Conservation (phyloP, 2,797 vertebrate species). For the Muscicapa comitata region DNA sequence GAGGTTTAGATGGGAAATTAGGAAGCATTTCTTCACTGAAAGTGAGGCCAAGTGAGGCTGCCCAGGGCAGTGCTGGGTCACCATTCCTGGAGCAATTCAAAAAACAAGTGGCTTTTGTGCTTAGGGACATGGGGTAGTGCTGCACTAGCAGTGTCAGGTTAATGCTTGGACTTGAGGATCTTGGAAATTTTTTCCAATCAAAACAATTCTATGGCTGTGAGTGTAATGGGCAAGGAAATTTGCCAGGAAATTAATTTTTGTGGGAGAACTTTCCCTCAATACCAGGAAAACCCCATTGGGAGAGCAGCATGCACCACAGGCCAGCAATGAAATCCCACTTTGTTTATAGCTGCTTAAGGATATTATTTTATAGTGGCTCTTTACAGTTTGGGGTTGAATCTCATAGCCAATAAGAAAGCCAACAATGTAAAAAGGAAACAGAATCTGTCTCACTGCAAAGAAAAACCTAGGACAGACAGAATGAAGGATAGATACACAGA, state of each 20-base stretch:
- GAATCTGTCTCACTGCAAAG: neutral
- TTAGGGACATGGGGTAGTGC: too few relatives aligned
- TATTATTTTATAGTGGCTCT: neutral
- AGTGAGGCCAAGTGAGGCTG: neutral
- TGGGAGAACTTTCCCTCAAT: neutral
- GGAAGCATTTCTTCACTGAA: neutral
- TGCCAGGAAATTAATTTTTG: neutral
- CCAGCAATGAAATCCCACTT: neutral
- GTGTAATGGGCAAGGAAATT: accelerated
- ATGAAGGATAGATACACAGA: neutral
- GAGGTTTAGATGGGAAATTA: neutral
- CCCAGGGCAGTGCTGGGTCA: neutral
- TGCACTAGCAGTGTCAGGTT: neutral
- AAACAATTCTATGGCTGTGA: too few relatives aligned
- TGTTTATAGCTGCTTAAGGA: neutral
- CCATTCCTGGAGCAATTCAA: neutral
- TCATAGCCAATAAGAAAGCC: neutral
- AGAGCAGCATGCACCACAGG: neutral
- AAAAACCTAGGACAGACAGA: neutral
- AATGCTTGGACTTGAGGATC: neutral
- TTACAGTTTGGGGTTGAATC: neutral
- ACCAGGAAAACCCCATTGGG: neutral
- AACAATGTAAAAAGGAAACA: accelerated
- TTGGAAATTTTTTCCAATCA: neutral
- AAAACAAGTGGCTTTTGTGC: neutral